These are phyloP conservation scores for Campoletis raptor DNA, from an alignment of 2,888 invertebrate genomes.

Conservation along the genomic window DNA sequence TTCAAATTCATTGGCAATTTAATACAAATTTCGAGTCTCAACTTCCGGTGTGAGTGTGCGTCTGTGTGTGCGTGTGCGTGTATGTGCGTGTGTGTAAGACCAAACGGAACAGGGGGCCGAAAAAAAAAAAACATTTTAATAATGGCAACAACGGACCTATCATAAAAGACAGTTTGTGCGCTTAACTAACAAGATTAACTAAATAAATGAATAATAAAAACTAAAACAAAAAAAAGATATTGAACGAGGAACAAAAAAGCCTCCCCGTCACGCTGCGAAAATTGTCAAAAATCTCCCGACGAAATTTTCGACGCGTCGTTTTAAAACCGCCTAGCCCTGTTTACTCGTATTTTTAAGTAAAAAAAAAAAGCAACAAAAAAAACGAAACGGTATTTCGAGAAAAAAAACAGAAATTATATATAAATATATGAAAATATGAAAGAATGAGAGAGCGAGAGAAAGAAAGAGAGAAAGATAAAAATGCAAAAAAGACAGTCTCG, in stretches of 20 bases:
- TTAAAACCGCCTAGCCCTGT: constrained; percentile 32
- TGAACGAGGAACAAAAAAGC: constrained; percentile 37
- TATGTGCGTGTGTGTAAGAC: constrained; percentile 1
- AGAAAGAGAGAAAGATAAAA: constrained; percentile 40
- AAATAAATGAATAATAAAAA: constrained; percentile 45
- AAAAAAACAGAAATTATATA: constrained; percentile 39
- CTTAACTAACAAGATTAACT: constrained; percentile 78
- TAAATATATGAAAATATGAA: constrained; percentile 60
- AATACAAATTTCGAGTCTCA: not conserved
- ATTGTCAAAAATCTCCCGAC: constrained; percentile 3
- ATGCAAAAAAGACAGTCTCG: constrained; percentile 79
- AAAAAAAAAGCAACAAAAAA: constrained; percentile 7
- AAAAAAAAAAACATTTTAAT: not conserved
- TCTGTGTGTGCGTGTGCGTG: not conserved
- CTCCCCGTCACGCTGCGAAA: constrained; percentile 26
- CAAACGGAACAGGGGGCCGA: constrained; percentile 14
- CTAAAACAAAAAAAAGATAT: constrained; percentile 33
- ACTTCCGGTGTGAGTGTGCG: not conserved
- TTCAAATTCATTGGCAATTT: not conserved
- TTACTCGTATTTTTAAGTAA: constrained; percentile 65
- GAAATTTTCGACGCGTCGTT: constrained; percentile 18
- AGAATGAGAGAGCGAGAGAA: constrained; percentile 44
- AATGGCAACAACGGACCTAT: constrained; percentile 78
- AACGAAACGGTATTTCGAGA: constrained; percentile 30
- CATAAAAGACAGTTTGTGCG: constrained; percentile 83